Conservation (phyloP, 1,140 invertebrate genomes). For the Aphidius gifuensis region DNA sequence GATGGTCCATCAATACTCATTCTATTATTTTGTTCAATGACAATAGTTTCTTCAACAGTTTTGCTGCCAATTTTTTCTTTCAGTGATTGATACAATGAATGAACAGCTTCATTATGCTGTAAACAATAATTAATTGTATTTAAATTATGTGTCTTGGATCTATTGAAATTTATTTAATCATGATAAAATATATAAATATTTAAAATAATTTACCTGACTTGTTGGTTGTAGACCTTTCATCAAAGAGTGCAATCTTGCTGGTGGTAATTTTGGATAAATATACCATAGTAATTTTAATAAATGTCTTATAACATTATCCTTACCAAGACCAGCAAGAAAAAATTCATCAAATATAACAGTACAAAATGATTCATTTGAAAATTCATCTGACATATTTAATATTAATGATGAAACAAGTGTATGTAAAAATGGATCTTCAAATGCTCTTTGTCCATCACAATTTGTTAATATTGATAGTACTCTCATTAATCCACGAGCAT, state of each 20-base stretch:
- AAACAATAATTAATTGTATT: no score
- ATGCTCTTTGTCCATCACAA: slow-evolving; percentile 87
- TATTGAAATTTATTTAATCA: slow-evolving; percentile 34
- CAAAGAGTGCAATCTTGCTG: slow-evolving; percentile 72
- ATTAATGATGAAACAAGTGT: slow-evolving; percentile 85
- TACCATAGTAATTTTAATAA: slow-evolving; percentile 90
- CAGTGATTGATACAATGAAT: slow-evolving; percentile 73
- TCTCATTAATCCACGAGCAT: slow-evolving; percentile 80
- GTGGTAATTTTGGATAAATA: slow-evolving; percentile 82
- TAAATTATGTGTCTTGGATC: no score
- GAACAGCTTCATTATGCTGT: slow-evolving; percentile 80
- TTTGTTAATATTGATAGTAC: slow-evolving; percentile 85
- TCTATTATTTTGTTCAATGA: slow-evolving; percentile 58
- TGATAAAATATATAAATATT: slow-evolving; percentile 27
- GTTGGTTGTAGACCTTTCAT: slow-evolving; percentile 87
- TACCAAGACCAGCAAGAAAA: slow-evolving; percentile 81
- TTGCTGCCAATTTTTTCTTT: slow-evolving; percentile 71
- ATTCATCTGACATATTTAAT: slow-evolving; percentile 83
- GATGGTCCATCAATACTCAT: slow-evolving; percentile 70
- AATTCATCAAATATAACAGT: slow-evolving; percentile 96
- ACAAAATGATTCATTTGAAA: slow-evolving; percentile 90
- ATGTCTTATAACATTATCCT: slow-evolving; percentile 92
- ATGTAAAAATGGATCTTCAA: slow-evolving; percentile 94
- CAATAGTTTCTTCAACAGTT: slow-evolving; percentile 63
- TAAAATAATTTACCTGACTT: slow-evolving; percentile 49